phyloP scores from a whole-genome alignment of 2,797 vertebrate genomes.

The Acipenser oxyrinchus region DNA sequence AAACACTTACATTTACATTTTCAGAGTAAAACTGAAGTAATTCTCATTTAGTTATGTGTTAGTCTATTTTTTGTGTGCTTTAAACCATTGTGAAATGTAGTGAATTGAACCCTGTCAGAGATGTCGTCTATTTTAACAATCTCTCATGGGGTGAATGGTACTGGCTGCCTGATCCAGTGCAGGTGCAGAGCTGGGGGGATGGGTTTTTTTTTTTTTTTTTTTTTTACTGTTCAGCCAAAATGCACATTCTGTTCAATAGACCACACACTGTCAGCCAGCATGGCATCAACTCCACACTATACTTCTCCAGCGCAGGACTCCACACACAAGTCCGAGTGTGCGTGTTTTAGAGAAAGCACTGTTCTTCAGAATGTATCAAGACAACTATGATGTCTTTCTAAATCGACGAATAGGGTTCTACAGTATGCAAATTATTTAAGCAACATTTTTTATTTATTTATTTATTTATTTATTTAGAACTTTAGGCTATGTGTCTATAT shows the following conservation, averaged over 20 bases:
- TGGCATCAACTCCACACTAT: conserved; percentile 72
- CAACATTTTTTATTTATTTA: no score
- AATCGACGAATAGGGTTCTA: no score
- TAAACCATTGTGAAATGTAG: conserved; percentile 75
- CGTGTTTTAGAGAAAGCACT: neutral
- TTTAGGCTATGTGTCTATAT: no score
- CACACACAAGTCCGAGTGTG: conserved; percentile 23
- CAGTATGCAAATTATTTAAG: no score
- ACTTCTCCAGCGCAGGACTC: conserved; percentile 46
- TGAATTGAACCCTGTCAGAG: conserved; percentile 84
- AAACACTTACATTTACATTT: no score
- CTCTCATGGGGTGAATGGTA: conserved; percentile 81
- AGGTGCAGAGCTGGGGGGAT: conserved; percentile 82
- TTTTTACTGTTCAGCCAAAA: conserved; percentile 63
- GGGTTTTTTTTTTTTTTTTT: conserved; percentile 53
- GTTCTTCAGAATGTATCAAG: no score
- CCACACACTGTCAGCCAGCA: conserved; percentile 96
- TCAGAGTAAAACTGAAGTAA: no score
- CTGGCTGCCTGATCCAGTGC: conserved; percentile 84
- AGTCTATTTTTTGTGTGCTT: neutral
- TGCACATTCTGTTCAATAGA: conserved; percentile 80
- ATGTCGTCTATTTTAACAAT: conserved; percentile 72
- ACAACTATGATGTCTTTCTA: no score
- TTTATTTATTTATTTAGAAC: no score
- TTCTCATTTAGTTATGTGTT: no score